Conservation (phyloP, 2,888 invertebrate genomes). For the Chelonus formosanus region DNA sequence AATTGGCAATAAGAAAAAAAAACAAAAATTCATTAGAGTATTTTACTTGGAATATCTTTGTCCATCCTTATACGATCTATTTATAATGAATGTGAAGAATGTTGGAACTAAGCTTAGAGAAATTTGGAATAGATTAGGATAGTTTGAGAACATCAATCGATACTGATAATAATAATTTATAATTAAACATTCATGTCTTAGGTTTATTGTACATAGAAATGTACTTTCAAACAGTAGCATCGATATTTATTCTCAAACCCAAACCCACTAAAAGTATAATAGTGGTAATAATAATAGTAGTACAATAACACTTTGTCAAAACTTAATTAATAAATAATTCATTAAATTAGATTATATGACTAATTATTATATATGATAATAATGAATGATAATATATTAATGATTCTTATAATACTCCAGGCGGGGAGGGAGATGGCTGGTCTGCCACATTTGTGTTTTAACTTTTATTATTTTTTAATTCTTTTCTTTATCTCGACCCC, state of each 20-base stretch:
- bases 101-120: constrained; percentile 46
- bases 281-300: constrained; percentile 49
- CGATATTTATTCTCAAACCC: constrained; percentile 32
- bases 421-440: constrained; percentile 46
- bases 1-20: constrained; percentile 34
- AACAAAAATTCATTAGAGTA: constrained; percentile 45
- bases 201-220: no score
- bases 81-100: constrained; percentile 39
- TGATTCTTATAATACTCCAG: constrained; percentile 65
- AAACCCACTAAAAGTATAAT: constrained; percentile 46
- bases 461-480: constrained; percentile 11
- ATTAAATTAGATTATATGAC: constrained; percentile 65
- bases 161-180: constrained; percentile 37
- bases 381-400: constrained; percentile 63
- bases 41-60: constrained; percentile 50
- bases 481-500: constrained; percentile 6
- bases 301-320: constrained; percentile 58
- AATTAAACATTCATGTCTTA: constrained; percentile 25
- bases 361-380: constrained; percentile 64
- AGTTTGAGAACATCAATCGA: constrained; percentile 33
- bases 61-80: constrained; percentile 52
- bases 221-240: constrained; percentile 31
- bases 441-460: constrained; percentile 25
- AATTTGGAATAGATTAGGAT: constrained; percentile 55
- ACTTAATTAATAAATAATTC: constrained; percentile 66